Conservation (phyloP, 2,888 invertebrate species). For the Tupiocoris notatus region DNA sequence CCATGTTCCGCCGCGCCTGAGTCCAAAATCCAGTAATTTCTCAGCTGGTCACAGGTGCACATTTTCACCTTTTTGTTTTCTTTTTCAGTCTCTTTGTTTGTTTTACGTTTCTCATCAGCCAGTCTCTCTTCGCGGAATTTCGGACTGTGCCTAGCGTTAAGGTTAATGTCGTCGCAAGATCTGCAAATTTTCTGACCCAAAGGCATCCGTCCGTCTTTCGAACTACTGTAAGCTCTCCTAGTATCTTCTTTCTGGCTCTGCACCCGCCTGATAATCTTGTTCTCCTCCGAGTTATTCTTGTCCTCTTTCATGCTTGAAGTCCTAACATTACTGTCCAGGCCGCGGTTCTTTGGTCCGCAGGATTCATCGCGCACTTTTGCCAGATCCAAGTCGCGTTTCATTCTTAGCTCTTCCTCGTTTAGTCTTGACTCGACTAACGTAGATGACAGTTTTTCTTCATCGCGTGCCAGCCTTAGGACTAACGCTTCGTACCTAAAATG, state of each 20-base stretch:
- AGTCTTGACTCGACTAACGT: conserved; percentile 16
- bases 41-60: conserved; percentile 18
- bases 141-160: conserved; percentile 12
- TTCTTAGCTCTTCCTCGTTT: conserved; percentile 24
- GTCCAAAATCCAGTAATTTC: conserved; percentile 28
- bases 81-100: conserved; percentile 10
- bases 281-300: not conserved
- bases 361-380: not conserved
- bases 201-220: conserved; percentile 5
- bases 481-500: conserved; percentile 11
- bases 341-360: not conserved
- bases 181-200: conserved; percentile 21
- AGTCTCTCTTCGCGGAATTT: conserved; percentile 19
- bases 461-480: conserved; percentile 15
- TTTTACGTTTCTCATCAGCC: conserved; percentile 15
- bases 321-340: conserved; percentile 9
- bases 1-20: conserved; percentile 28
- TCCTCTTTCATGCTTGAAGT: not conserved
- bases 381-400: conserved; percentile 8
- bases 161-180: conserved; percentile 25
- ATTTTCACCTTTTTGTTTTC: conserved; percentile 29
- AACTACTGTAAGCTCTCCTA: not conserved
- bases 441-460: conserved; percentile 29
- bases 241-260: conserved; percentile 28
- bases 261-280: conserved; percentile 14